Base-by-base conservation (phyloP, 2,113 vertebrate species). In the Aegithalos caudatus region DNA sequence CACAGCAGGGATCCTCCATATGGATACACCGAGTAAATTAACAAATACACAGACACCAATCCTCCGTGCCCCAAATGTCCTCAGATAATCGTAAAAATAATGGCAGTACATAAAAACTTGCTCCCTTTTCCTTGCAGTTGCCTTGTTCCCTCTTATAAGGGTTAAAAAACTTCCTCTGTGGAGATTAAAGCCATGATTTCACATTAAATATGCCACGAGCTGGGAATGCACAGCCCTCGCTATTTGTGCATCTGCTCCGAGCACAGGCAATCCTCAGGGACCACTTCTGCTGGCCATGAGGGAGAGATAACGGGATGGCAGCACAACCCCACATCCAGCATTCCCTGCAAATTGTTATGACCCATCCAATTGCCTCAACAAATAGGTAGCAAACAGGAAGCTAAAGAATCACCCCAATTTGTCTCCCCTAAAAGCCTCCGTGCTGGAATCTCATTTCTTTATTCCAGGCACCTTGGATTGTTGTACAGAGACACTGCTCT, bases 391-490 rank as follows among this genome's bases (percentile, higher is more conserved):
- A 27, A 72, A 61, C 90, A 65, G 77, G 60, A 64, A 71, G 77
- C 69, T 19, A 24, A 33, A 83, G 50, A 53, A 94, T 51, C 66
- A 24, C 81, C 88, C 92, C 71, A 3, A n/a, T 83, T 25, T 50
- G 17, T 80, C 82, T 77, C 14, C 47, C 42, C 73, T 87, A 86
- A 84, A 91, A 94, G 42, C 77, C 33, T 92, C 50, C 91, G 44
- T 8, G 31, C 71, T 23, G 9, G 24, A 50, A 87, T 74, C 64
- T 84, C 58, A 25, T 70, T 82, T 35, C 60, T 84, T 67, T 38
- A 67, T 44, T 73, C 66, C 9, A 67, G 21, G 38, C 0, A 0
- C 67, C 58, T 23, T 10, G 45, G 53, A 21, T 77, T 9, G 57
- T 33, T 45, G 70, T 18, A 31, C 16, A 35, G 66, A 48, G 67